These are phyloP conservation scores for Melinaea menophilus DNA, from an alignment of 2,888 invertebrate species.

Conservation along the genomic window DNA sequence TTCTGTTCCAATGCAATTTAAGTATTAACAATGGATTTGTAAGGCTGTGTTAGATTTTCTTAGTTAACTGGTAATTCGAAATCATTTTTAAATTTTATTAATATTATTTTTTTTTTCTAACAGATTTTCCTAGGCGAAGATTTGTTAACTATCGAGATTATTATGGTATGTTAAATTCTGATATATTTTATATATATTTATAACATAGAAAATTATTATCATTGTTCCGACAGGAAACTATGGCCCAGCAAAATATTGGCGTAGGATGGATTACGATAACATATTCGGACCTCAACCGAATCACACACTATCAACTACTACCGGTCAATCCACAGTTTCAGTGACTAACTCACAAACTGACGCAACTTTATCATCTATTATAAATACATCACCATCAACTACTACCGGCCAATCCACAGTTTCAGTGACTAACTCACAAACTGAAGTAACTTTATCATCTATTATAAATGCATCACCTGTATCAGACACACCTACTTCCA, in stretches of 20 bases:
- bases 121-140: slow-evolving; percentile 1
- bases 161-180: slow-evolving; percentile 1
- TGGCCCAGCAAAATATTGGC: slow-evolving; percentile 2
- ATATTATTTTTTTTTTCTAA: too few relatives aligned
- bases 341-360: not conserved
- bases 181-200: not conserved
- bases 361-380: not conserved
- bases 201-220: not conserved
- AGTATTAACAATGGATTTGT: too few relatives aligned
- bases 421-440: not conserved
- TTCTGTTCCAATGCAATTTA: too few relatives aligned
- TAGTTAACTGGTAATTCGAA: not conserved
- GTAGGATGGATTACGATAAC: slow-evolving; percentile 17
- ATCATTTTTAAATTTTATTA: not conserved
- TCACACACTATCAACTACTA: not conserved
- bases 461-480: too few relatives aligned
- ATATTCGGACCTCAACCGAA: slow-evolving; percentile 10
- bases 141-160: not conserved
- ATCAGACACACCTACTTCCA: too few relatives aligned
- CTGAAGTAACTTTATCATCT: not conserved
- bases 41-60: too few relatives aligned
- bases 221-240: not conserved
- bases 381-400: not conserved
- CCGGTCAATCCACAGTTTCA: not conserved
- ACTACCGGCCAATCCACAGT: not conserved